These are phyloP conservation scores for Pelagia noctiluca DNA, from an alignment of 30 jellyfish, hydroid and myxozoan genomes.

Conservation along the genomic window DNA sequence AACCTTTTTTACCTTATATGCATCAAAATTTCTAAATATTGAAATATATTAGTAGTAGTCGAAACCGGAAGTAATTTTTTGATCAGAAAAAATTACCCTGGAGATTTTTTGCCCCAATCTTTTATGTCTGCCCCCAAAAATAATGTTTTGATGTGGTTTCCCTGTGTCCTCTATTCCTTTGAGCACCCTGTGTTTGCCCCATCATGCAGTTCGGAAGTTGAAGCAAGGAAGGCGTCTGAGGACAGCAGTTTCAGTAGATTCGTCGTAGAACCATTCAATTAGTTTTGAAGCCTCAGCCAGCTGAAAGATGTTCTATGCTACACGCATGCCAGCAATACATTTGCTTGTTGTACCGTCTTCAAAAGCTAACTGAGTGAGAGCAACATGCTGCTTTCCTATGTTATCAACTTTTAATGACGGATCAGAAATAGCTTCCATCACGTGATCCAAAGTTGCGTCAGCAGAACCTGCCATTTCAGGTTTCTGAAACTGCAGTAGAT, in stretches of 20 bases:
- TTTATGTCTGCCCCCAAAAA: too few species aligned
- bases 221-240: constrained; percentile 43
- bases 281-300: constrained; percentile 23
- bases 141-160: constrained; percentile 9
- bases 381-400: constrained; percentile 18
- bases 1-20: too few species aligned
- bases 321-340: neutral
- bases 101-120: too few species aligned
- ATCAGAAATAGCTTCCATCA: constrained; percentile 35
- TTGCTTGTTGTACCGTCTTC: constrained; percentile 7
- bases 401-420: constrained; percentile 39
- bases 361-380: constrained; percentile 26
- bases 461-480: neutral
- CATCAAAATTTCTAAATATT: too few species aligned
- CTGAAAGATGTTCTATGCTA: constrained; percentile 35
- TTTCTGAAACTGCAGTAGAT: constrained; percentile 1
- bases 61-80: too few species aligned
- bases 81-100: too few species aligned
- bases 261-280: constrained; percentile 57
- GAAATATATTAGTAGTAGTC: too few species aligned
- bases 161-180: constrained; percentile 31
- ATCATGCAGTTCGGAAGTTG: constrained; percentile 5
- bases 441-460: constrained; percentile 27
- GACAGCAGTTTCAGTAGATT: constrained; percentile 21
- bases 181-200: neutral